Base-by-base conservation (phyloP, 2,797 vertebrate genomes). In the Vireo griseus region DNA sequence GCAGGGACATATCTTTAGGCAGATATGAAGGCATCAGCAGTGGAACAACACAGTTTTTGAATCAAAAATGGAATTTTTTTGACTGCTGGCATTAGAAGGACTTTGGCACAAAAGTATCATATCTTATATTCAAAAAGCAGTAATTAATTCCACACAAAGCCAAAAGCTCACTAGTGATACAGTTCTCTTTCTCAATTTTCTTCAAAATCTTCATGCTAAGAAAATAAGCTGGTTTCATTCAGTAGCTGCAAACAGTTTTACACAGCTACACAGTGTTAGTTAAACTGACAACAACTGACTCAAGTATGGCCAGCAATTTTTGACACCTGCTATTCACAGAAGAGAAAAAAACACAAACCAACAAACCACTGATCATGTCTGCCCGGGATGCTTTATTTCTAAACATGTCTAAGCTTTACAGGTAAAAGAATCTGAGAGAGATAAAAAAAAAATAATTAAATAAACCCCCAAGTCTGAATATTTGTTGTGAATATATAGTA, bases 231-330 rank as follows among this genome's bases (percentile, higher is more conserved):
- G 25, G 22, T 79, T 93, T 80, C 42, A 72, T 86, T 91, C 67
- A 82, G 55, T 55, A 68, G 29, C 71, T 89, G 50, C 65, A 93
- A 95, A 85, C n/a, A 68, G 89, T 92, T 95, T 92, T 67, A 75
- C 66, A 16, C 33, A 92, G 51, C 59, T 74, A 37, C 39, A 37
- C 7, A 44, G 65, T 54, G 52, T 90, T 90, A 88, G 42, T 71
- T 52, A 94, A 94, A 95, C 83, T 79, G 80, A 79, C 16, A 58
- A 51, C 55, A 90, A 79, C 63, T 77, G 66, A 89, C 26, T 91
- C 14, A 16, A 84, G 21, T 5, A n/a, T 12, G 50, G 65, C 79
- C 90, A 90, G 66, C 33, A 92, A 71, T 87, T 95, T 74, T 50
- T 33, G 29, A 37, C 42, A 83, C 52, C 51, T 87, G 45, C 61